phyloP scores from a whole-genome alignment of 2,888 invertebrate genomes.

The Pandemis corylana region DNA sequence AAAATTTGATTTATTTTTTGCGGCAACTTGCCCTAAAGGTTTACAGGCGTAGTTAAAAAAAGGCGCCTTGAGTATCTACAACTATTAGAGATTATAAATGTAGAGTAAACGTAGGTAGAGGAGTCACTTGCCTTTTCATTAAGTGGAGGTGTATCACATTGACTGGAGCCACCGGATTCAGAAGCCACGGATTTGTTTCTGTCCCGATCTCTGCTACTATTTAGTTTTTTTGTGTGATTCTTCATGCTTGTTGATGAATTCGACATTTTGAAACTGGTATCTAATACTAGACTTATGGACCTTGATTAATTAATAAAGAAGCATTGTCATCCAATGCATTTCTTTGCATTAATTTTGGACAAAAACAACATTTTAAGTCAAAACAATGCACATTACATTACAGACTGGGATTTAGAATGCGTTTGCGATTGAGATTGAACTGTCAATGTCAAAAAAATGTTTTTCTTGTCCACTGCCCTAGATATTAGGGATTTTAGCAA shows the following conservation, averaged over 20 bases:
- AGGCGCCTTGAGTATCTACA: background rate
- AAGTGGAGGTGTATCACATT: conserved; percentile 79
- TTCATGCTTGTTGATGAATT: conserved; percentile 66
- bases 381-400: background rate
- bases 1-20: too few species aligned
- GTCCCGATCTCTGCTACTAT: conserved; percentile 73
- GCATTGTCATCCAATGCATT: background rate
- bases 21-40: too few species aligned
- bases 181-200: conserved; percentile 74
- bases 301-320: background rate
- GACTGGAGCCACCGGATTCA: conserved; percentile 80
- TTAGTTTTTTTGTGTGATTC: conserved; percentile 71
- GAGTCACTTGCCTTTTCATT: conserved; percentile 70
- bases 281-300: background rate
- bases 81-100: background rate
- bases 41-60: background rate
- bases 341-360: background rate
- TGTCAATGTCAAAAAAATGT: background rate
- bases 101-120: conserved; percentile 9
- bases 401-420: background rate
- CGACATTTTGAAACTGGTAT: conserved; percentile 59
- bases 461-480: background rate
- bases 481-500: background rate
- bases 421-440: background rate
- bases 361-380: background rate